Evolutionary conservation across 2,888 invertebrate species (phyloP).

Genomic region (Lycophotia porphyrea): DNA sequence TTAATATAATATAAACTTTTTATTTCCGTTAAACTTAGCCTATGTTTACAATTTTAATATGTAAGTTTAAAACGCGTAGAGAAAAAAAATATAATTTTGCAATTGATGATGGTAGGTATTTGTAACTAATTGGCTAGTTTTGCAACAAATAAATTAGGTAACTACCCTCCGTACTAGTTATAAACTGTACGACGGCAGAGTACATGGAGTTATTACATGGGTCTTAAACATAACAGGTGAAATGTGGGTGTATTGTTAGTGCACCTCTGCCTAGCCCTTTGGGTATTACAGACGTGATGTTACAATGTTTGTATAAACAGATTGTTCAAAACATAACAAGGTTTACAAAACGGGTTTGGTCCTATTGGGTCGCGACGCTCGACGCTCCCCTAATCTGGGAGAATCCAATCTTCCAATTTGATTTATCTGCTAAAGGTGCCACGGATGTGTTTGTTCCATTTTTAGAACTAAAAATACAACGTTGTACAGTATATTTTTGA

Average conservation of each 20-base stretch:
- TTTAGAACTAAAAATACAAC: slow-evolving; percentile 5
- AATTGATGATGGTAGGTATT: too few relatives aligned
- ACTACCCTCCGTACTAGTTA: too few relatives aligned
- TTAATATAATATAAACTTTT: too few relatives aligned
- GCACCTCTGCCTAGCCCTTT: not conserved
- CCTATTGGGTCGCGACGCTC: not conserved
- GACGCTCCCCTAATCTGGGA: slow-evolving; percentile 12
- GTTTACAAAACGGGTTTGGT: slow-evolving; percentile 22
- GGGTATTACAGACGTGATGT: not conserved
- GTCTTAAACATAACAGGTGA: not conserved
- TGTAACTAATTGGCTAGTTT: too few relatives aligned
- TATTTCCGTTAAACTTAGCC: too few relatives aligned
- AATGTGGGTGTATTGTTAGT: not conserved
- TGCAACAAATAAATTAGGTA: too few relatives aligned
- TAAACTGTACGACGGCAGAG: too few relatives aligned
- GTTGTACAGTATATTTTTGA: not conserved
- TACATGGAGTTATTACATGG: not conserved
- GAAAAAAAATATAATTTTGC: too few relatives aligned
- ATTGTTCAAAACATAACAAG: slow-evolving; percentile 4
- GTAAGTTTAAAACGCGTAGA: too few relatives aligned
- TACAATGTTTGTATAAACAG: not conserved
- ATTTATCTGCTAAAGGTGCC: slow-evolving; percentile 18
- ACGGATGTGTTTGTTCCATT: slow-evolving; percentile 18
- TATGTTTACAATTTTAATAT: too few relatives aligned
- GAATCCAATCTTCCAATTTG: slow-evolving; percentile 43